Evolutionary conservation across 2,113 vertebrate species (phyloP).

Genomic region (Hippocampus barbouri): DNA sequence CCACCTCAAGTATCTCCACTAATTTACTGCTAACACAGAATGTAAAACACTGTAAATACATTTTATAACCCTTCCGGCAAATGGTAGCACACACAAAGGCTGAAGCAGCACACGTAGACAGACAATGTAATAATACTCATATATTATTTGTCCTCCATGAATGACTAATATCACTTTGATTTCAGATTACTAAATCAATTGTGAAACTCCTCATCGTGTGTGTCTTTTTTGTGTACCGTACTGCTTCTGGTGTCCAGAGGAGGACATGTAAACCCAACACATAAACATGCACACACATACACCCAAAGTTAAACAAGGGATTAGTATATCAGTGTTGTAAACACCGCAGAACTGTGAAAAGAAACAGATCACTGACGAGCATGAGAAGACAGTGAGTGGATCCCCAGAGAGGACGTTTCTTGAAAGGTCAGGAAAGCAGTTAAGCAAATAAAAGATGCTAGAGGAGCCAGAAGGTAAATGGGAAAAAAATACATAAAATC

Average conservation of each 20-base stretch:
- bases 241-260: conserved; percentile 16
- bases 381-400: conserved; percentile 10
- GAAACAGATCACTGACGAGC: conserved; percentile 24
- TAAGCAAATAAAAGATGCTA: conserved; percentile 36
- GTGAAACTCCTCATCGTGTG: no score
- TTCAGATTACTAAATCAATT: no score
- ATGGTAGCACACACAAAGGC: no score
- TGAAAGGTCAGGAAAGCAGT: conserved; percentile 48
- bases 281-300: background rate
- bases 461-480: conserved; percentile 17
- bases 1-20: no score
- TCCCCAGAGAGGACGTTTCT: conserved; percentile 35
- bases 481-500: conserved; percentile 4
- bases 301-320: conserved; percentile 6
- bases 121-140: no score
- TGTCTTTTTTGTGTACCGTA: no score
- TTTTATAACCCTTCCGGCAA: no score
- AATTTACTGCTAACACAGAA: no score
- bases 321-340: conserved; percentile 32
- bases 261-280: conserved; percentile 10
- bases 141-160: no score
- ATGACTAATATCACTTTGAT: no score
- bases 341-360: conserved; percentile 29
- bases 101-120: no score
- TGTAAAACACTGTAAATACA: no score